Base-by-base conservation (phyloP, 2,797 vertebrate genomes). In the Microctenopoma lineatum region DNA sequence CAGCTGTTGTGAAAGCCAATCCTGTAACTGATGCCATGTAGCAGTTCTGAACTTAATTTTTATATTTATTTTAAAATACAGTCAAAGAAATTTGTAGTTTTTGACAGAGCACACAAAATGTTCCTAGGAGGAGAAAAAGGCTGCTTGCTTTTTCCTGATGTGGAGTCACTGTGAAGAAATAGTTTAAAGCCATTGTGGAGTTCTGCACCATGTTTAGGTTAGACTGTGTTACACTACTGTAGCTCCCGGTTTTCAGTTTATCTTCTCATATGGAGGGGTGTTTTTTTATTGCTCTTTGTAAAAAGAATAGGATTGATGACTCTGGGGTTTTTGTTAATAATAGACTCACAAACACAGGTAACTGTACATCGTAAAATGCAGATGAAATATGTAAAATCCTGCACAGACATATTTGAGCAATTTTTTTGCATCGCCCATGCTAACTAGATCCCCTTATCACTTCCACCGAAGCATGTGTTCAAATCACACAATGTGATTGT, bases 11-110 rank as follows among this genome's bases (percentile, higher is more conserved):
- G 53, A 59, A 71, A 59, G 66, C 75, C 71, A 79, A 64, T 58
- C 73, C 16, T 84, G 63, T 72, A 79, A 53, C 69, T 44, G 69
- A 84, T 81, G 77, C 82, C 69, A 69, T 70, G 69, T 68, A 73
- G 66, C 60, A 66, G 63, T 75, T 84, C 66, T 74, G n/a, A 76
- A 75, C 39, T 70, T 80, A 69, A 75, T 57, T 80, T 86, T 86
- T 87, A 59, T 85, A 86, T 84, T 90, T 84, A 77, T 89, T 90
- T 80, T 53, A 59, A 80, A 81, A 79, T 41, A 51, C 44, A 47
- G 39, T 62, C 42, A 67, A 65, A 58, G 26, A 67, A 71, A 69
- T 25, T 67, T 75, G 50, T 67, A 75, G 68, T 59, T 76, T 60
- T 74, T 34, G 51, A 25, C 61, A 74, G 57, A 70, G 64, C 56